Evolutionary conservation across 2,113 vertebrate species (phyloP).

Genomic region (Gambusia holbrooki): DNA sequence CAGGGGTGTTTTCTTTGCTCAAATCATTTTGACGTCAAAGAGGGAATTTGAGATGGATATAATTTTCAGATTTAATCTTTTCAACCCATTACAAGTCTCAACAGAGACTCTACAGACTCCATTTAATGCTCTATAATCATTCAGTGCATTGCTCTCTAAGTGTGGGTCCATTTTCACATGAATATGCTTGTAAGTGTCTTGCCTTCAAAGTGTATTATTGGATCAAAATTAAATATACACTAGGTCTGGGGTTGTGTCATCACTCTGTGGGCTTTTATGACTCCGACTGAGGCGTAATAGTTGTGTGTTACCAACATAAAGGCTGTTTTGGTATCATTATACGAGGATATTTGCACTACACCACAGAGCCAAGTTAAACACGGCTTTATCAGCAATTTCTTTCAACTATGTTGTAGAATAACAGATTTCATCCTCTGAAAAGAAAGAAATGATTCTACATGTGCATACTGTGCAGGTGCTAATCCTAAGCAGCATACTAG

Average conservation of each 20-base stretch:
- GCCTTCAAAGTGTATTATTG: neutral
- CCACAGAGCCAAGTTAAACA: constrained; percentile 6
- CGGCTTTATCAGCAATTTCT: neutral
- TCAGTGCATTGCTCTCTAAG: neutral
- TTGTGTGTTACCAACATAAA: neutral
- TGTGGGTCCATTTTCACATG: neutral
- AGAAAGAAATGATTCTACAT: neutral
- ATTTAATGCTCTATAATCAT: constrained; percentile 9
- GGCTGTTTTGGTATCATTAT: neutral
- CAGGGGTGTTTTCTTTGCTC: neutral
- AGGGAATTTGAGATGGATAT: constrained; percentile 16
- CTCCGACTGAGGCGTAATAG: neutral
- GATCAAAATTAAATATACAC: constrained; percentile 8
- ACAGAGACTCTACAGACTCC: neutral
- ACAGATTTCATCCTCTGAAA: neutral
- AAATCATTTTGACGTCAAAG: constrained; percentile 32
- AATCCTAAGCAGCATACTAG: neutral
- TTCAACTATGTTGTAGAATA: neutral
- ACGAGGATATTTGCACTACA: neutral
- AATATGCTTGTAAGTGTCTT: neutral
- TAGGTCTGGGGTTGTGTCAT: neutral
- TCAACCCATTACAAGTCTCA: constrained; percentile 3
- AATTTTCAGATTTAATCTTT: constrained; percentile 14
- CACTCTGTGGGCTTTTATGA: constrained; percentile 5
- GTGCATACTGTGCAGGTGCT: neutral